Conservation (phyloP, 2,888 invertebrate species). For the Hirtodrosophila trivittata region DNA sequence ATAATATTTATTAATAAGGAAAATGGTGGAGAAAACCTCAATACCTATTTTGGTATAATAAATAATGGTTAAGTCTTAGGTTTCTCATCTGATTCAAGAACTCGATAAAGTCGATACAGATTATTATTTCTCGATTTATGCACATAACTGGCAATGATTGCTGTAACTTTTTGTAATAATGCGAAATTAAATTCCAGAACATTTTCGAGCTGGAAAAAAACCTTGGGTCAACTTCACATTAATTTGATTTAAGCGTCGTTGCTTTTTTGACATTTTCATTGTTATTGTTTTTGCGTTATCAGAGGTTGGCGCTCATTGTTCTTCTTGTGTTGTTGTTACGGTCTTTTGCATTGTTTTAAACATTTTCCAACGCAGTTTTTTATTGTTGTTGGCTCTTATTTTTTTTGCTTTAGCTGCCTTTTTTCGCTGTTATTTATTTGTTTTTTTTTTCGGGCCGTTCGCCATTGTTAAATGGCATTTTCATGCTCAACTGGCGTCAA, state of each 20-base stretch:
- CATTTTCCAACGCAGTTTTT: constrained; percentile 67
- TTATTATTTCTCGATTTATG: too few species aligned
- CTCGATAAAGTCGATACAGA: too few species aligned
- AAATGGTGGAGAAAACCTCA: too few species aligned
- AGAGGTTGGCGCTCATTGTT: constrained; percentile 33
- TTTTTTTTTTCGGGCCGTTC: constrained; percentile 47
- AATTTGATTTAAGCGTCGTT: constrained; percentile 78
- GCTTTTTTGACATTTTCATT: constrained; percentile 79
- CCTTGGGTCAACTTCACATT: constrained; percentile 59
- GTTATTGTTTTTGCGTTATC: constrained; percentile 73
- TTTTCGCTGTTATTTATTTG: constrained; percentile 52
- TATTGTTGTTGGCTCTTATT: constrained; percentile 16
- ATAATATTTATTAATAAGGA: too few species aligned
- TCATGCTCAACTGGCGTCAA: constrained; percentile 79
- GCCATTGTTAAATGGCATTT: constrained; percentile 78
- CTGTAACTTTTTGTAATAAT: background rate
- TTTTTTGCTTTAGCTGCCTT: constrained; percentile 33
- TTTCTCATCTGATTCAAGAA: too few species aligned
- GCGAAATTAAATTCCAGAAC: constrained; percentile 31
- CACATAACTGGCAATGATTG: too few species aligned
- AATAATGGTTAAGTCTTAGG: too few species aligned
- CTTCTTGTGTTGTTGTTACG: constrained; percentile 41
- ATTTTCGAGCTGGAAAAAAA: constrained; percentile 9
- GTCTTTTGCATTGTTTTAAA: constrained; percentile 71
- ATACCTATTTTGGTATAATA: too few species aligned